Conservation (phyloP, 2,797 vertebrate species). For the Rhynchonycteris naso region DNA sequence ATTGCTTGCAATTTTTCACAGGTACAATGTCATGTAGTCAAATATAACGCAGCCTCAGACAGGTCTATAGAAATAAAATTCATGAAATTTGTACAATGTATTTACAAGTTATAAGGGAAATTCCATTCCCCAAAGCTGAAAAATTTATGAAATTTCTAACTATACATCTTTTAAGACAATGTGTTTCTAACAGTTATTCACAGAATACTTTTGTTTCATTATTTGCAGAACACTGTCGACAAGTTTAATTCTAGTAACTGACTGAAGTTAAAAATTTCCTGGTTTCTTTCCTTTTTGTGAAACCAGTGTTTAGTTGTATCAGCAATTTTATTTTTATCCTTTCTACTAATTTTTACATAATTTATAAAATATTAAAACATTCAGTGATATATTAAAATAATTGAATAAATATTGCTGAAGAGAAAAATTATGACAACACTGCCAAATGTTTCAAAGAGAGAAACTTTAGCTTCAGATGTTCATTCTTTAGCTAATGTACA, state of each 20-base stretch:
- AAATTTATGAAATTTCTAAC: not conserved
- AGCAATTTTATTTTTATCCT: not conserved
- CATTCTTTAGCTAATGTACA: not conserved
- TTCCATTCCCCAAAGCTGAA: not conserved
- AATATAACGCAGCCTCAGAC: not conserved
- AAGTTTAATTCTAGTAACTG: constrained; percentile 6
- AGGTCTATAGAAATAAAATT: not conserved
- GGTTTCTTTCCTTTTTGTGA: not conserved
- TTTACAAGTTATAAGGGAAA: constrained; percentile 11
- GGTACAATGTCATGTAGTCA: not conserved
- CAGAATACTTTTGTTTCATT: constrained; percentile 29
- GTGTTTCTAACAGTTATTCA: not conserved
- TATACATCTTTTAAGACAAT: constrained; percentile 32
- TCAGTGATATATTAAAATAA: not conserved
- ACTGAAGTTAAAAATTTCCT: not conserved
- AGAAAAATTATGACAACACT: not conserved
- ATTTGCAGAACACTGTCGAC: not conserved
- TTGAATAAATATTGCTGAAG: not conserved
- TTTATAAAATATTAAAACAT: not conserved
- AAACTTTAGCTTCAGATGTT: not conserved
- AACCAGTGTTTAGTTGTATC: not conserved
- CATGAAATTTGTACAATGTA: constrained; percentile 3
- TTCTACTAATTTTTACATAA: not conserved
- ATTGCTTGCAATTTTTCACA: not conserved
- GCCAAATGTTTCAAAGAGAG: not conserved